Conservation (phyloP, 2,797 vertebrate species). For the Poecilia gillii region DNA sequence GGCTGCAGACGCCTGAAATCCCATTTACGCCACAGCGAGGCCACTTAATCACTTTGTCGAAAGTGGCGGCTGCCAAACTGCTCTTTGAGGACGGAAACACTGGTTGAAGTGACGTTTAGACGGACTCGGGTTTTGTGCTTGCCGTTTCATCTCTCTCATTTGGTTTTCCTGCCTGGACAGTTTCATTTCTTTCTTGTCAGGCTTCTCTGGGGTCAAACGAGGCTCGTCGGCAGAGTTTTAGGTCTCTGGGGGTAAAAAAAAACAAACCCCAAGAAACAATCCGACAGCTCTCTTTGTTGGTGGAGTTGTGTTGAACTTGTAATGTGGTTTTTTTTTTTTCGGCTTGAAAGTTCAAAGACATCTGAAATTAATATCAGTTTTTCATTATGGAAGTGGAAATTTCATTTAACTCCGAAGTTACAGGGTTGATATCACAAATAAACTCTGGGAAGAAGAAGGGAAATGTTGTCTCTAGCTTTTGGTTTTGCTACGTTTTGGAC, state of each 20-base stretch:
- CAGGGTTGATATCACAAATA: background rate
- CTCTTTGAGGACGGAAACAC: slow-evolving; percentile 24
- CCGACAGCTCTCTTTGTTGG: slow-evolving; percentile 21
- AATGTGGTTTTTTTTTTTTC: slow-evolving; percentile 17
- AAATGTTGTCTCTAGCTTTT: background rate
- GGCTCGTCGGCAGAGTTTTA: slow-evolving; percentile 21
- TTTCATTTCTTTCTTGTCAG: slow-evolving; percentile 61
- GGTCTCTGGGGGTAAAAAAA: background rate
- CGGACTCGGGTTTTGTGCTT: slow-evolving; percentile 43
- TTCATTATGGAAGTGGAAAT: background rate
- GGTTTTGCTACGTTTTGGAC: background rate
- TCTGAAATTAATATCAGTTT: slow-evolving; percentile 9
- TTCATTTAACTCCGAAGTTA: background rate
- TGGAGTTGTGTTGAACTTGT: background rate
- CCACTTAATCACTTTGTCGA: slow-evolving; percentile 57
- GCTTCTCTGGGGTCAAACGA: slow-evolving; percentile 56
- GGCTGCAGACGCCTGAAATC: slow-evolving; percentile 47
- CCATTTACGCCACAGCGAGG: slow-evolving; percentile 54
- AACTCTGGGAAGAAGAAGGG: background rate
- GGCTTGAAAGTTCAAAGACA: slow-evolving; percentile 16
- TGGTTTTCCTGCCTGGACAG: slow-evolving; percentile 44
- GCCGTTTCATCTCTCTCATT: slow-evolving; percentile 54
- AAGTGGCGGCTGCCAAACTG: slow-evolving; percentile 43
- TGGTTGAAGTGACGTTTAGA: slow-evolving; percentile 51
- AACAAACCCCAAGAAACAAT: slow-evolving; percentile 5